phyloP scores from a whole-genome alignment of 2,888 invertebrate species.

The Coelinius sp. region DNA sequence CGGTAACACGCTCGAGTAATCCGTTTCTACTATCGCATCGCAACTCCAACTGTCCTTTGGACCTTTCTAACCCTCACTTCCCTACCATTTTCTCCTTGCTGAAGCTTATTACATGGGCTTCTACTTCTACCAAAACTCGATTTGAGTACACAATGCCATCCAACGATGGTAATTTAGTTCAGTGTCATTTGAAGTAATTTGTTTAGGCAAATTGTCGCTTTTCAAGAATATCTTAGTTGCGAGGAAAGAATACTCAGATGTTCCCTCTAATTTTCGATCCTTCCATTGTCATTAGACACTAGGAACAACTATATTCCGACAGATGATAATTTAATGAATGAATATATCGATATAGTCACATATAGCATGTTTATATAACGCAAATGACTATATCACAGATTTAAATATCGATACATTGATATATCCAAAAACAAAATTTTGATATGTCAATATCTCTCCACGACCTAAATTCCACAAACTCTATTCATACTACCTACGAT shows the following conservation, averaged over 20 bases:
- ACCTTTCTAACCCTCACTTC: background rate
- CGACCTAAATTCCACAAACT: background rate
- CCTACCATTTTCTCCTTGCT: background rate
- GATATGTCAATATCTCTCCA: background rate
- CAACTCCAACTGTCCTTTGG: constrained; percentile 29
- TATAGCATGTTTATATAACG: too few relatives aligned
- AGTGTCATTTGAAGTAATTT: background rate
- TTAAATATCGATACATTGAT: background rate
- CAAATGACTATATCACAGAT: background rate
- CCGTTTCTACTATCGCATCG: constrained; percentile 48
- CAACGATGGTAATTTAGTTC: background rate
- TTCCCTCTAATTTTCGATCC: too few relatives aligned
- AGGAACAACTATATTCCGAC: too few relatives aligned
- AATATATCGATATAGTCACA: too few relatives aligned
- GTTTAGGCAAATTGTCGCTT: background rate
- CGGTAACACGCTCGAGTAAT: constrained; percentile 50
- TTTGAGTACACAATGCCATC: constrained; percentile 8
- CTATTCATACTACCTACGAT: background rate
- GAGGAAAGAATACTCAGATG: too few relatives aligned
- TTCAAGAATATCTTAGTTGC: too few relatives aligned
- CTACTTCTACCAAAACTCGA: constrained; percentile 25
- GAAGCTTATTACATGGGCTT: constrained; percentile 21
- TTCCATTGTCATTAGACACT: too few relatives aligned
- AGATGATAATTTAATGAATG: too few relatives aligned
- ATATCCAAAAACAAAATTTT: background rate